phyloP scores from a whole-genome alignment of 53 echinoderm and acorn worm genomes.

The Apostichopus leukothele region DNA sequence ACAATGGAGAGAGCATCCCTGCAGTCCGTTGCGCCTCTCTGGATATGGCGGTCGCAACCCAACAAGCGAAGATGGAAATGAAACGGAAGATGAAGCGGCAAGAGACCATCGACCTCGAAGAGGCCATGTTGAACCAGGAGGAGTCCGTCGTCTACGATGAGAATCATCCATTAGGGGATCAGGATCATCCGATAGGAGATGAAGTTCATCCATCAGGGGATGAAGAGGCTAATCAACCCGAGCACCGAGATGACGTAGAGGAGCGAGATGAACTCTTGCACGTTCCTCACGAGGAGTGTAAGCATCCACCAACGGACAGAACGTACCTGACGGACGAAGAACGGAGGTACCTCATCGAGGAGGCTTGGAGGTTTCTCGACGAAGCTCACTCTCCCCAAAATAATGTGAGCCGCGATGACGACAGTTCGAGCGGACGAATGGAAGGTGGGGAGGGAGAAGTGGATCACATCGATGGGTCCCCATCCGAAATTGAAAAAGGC shows the following conservation, averaged over 20 bases:
- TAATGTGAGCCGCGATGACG: not conserved
- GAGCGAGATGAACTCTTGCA: not conserved
- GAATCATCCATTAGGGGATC: not conserved
- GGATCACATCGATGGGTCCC: not conserved
- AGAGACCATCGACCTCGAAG: not conserved
- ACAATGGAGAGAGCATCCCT: slow-evolving; percentile 5
- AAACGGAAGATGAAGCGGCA: not conserved
- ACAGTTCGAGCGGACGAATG: not conserved
- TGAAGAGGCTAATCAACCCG: not conserved
- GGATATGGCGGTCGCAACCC: not conserved
- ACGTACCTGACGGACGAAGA: not conserved
- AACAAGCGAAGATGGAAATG: not conserved
- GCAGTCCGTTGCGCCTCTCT: not conserved
- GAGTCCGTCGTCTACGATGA: not conserved
- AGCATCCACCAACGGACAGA: not conserved
- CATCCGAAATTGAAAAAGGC: not conserved
- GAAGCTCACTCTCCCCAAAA: not conserved
- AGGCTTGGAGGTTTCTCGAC: not conserved
- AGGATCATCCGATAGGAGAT: not conserved
- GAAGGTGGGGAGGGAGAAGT: not conserved
- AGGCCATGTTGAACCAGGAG: not conserved
- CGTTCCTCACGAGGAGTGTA: not conserved
- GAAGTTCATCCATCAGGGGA: not conserved
- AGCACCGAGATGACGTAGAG: not conserved
- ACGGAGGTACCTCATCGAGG: not conserved